phyloP scores from a whole-genome alignment of 2,113 vertebrate genomes.

The Cyanoliseus patagonus region DNA sequence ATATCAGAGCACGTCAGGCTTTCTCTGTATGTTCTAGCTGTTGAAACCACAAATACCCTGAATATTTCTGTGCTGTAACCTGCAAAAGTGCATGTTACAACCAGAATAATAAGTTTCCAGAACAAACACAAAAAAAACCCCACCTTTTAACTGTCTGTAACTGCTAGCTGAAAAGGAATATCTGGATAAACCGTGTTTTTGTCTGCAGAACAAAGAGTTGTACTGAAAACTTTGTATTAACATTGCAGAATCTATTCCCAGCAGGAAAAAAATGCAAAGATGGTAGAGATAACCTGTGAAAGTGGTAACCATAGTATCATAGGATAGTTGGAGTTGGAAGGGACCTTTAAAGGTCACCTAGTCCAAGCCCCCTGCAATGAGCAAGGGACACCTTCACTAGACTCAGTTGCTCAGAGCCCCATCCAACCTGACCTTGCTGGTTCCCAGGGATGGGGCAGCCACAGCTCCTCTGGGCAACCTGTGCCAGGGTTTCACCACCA shows the following conservation, averaged over 20 bases:
- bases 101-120: neutral
- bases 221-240: neutral
- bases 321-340: neutral
- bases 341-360: neutral
- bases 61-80: neutral
- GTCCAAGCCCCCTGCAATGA: neutral
- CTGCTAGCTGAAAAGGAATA: neutral
- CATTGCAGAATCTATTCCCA: neutral
- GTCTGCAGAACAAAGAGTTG: neutral
- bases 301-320: neutral
- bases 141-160: neutral
- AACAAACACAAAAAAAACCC: neutral
- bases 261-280: neutral
- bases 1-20: neutral
- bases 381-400: neutral
- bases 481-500: neutral
- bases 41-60: neutral
- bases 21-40: neutral
- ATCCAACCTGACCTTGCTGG: neutral
- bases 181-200: neutral
- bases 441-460: neutral
- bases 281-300: neutral
- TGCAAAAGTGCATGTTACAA: neutral
- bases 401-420: neutral
- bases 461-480: neutral